A percentile compares a stretch with the other conserved stretches of the same genome.
Conservation (phyloP, 1,140 invertebrate species). For the Marisa cornuarietis region DNA sequence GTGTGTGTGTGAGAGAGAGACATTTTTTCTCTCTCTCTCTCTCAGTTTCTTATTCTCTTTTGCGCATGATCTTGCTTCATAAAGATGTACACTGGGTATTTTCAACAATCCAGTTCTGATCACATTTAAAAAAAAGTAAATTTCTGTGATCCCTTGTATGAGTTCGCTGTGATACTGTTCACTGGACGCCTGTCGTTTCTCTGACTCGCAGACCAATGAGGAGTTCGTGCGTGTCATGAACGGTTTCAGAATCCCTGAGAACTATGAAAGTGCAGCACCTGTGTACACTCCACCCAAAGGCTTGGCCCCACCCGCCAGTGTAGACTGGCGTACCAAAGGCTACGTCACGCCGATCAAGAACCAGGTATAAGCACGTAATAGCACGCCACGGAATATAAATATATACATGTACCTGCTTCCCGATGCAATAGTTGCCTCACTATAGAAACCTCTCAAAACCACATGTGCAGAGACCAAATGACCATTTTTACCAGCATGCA, state of each 20-base stretch:
- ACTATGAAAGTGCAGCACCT: constrained; percentile 4
- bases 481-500: too few species aligned
- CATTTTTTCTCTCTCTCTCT: too few species aligned
- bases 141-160: background rate
- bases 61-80: too few species aligned
- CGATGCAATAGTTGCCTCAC: background rate
- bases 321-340: constrained; percentile 58
- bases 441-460: too few species aligned
- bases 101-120: background rate
- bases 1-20: too few species aligned
- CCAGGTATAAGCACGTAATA: constrained; percentile 28
- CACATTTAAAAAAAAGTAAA: background rate
- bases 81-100: too few species aligned
- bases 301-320: constrained; percentile 39
- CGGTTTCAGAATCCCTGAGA: constrained; percentile 36
- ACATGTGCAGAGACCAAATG: background rate
- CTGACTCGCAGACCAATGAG: constrained; percentile 38
- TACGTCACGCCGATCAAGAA: constrained; percentile 57
- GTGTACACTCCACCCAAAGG: constrained; percentile 6
- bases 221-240: constrained; percentile 51
- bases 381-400: too few species aligned
- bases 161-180: background rate
- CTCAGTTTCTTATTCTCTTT: too few species aligned
- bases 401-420: too few species aligned
- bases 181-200: background rate